Percentiles rank a stretch among this genome's conserved stretches.
Conservation (phyloP, 2,888 invertebrate genomes). For the Leucozona laternaria region DNA sequence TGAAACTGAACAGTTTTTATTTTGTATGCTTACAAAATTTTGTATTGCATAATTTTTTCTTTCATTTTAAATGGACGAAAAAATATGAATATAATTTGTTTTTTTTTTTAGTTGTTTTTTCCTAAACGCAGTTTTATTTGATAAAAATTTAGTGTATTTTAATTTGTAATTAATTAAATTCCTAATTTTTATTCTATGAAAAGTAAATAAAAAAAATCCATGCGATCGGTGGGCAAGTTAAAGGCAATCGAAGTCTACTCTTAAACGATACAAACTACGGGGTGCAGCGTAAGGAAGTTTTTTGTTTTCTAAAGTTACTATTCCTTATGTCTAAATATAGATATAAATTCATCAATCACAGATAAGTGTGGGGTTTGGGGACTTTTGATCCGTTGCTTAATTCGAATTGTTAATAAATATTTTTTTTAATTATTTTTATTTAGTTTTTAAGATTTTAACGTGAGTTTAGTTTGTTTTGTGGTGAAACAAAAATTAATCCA, state of each 20-base stretch:
- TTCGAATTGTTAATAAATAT: conserved; percentile 63
- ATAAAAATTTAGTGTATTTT: conserved; percentile 28
- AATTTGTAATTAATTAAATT: conserved; percentile 66
- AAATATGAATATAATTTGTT: conserved; percentile 63
- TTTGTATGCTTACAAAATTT: conserved; percentile 37
- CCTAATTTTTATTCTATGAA: conserved; percentile 58
- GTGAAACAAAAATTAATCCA: conserved; percentile 48
- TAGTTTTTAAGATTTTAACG: conserved; percentile 22
- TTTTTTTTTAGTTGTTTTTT: conserved; percentile 15
- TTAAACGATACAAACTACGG: conserved; percentile 67
- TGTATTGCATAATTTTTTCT: conserved; percentile 64
- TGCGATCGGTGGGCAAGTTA: conserved; percentile 75
- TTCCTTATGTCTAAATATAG: conserved; percentile 68
- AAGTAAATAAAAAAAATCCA: conserved; percentile 48
- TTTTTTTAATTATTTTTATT: conserved; percentile 17
- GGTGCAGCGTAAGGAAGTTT: conserved; percentile 58
- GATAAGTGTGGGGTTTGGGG: conserved; percentile 64
- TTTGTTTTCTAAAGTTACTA: conserved; percentile 52
- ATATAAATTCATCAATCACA: conserved; percentile 76
- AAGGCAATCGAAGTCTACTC: conserved; percentile 71
- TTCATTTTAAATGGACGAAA: conserved; percentile 52
- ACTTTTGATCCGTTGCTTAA: conserved; percentile 74
- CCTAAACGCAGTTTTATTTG: conserved; percentile 29
- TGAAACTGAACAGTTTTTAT: background rate
- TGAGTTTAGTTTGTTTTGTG: conserved; percentile 22